Evolutionary conservation across 1,140 invertebrate species (phyloP), one percentile per base, ranked within the genome.

Genomic region (Chymomyza costata): DNA sequence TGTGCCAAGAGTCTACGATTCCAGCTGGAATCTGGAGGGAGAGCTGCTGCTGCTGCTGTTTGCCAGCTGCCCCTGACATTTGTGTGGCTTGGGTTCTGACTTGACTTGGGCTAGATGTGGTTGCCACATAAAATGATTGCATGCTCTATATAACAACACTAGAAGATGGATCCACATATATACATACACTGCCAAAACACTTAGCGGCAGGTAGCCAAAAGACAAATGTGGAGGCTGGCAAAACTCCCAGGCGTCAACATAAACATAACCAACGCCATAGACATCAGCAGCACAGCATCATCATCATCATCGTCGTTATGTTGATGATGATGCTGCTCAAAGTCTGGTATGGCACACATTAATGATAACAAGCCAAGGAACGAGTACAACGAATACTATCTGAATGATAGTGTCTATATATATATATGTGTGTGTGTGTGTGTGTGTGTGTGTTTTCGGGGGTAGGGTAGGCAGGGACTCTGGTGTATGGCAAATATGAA

Each of bases 401-500:
- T n/a, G n/a, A n/a, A n/a, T n/a, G n/a, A n/a, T n/a, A n/a, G n/a
- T n/a, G n/a, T 45, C 31, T 11, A n/a, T 28, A 13, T 37, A 16
- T 21, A 10, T 15, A 31, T 25, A 13, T 39, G 31, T 52, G 30
- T 31, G 16, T 41, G 31, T 48, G 15, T 52, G 10, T 61, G 28
- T 56, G 43, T 56, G 30, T 52, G 39, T 53, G 51, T 51, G 64
- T 74, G 55, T n/a, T n/a, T n/a, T n/a, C n/a, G n/a, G n/a, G n/a
- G n/a, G n/a, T n/a, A n/a, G n/a, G n/a, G n/a, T n/a, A n/a, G n/a
- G n/a, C n/a, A n/a, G n/a, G n/a, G n/a, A n/a, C n/a, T n/a, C n/a
- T n/a, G n/a, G n/a, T n/a, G n/a, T n/a, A n/a, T 68, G 51, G 65
- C 76, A 82, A 82, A 82, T 82, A 82, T 71, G 76, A 82, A 82